phyloP scores from a whole-genome alignment of 2,113 vertebrate genomes.

The Ailuropoda melanoleuca region DNA sequence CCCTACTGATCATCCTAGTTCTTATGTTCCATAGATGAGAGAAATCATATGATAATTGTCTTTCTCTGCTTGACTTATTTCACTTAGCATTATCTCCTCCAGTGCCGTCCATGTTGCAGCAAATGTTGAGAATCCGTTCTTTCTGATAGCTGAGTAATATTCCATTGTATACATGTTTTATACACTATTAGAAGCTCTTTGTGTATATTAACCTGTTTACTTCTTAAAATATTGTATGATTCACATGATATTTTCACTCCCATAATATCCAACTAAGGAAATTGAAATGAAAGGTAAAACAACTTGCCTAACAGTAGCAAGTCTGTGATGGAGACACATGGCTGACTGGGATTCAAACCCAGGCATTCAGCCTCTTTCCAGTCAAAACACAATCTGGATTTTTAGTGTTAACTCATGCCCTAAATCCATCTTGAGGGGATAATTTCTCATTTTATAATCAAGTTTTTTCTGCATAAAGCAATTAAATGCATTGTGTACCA shows the following conservation, averaged over 20 bases:
- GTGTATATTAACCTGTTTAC: not conserved
- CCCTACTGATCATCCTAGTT: too few species aligned
- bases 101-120: too few species aligned
- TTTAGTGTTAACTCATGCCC: not conserved
- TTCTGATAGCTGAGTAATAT: too few species aligned
- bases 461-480: not conserved
- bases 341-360: not conserved
- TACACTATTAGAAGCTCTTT: not conserved
- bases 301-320: not conserved
- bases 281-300: not conserved
- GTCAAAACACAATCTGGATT: not conserved
- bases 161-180: not conserved
- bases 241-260: not conserved
- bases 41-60: too few species aligned
- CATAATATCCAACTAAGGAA: not conserved
- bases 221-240: not conserved
- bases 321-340: not conserved
- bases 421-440: not conserved
- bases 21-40: too few species aligned
- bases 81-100: too few species aligned
- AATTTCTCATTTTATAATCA: not conserved
- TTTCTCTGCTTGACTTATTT: too few species aligned
- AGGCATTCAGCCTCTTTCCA: not conserved
- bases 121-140: too few species aligned
- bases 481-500: not conserved